Evolutionary conservation across 1,140 invertebrate species (phyloP).

Genomic region (Zaprionus kolodkinae): DNA sequence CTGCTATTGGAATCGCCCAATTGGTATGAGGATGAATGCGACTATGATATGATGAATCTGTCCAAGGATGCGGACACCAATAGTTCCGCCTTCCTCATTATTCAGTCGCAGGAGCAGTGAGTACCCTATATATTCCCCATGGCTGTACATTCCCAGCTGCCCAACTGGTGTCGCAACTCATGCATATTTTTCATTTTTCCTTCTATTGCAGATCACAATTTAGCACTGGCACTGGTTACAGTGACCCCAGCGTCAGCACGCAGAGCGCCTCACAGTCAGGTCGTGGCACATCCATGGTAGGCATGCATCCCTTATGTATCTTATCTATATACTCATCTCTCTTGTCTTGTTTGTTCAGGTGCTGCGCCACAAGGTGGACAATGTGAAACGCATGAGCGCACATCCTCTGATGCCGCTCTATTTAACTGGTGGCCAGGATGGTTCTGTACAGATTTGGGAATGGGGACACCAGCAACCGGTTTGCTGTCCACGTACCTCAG

Average conservation of each 20-base stretch:
- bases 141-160: background rate
- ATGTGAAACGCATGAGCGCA: slow-evolving; percentile 96
- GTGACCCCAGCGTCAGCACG: slow-evolving; percentile 67
- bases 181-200: background rate
- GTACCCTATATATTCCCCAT: slow-evolving; percentile 23
- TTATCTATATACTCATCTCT: background rate
- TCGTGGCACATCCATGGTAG: slow-evolving; percentile 94
- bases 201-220: slow-evolving; percentile 54
- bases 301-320: slow-evolving; percentile 56
- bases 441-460: slow-evolving; percentile 98
- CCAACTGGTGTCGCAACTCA: background rate
- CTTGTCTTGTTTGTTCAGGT: slow-evolving; percentile 85
- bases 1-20: slow-evolving; percentile 93
- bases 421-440: slow-evolving; percentile 98
- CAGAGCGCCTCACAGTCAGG: slow-evolving; percentile 92
- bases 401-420: slow-evolving; percentile 98
- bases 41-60: slow-evolving; percentile 96
- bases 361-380: slow-evolving; percentile 94
- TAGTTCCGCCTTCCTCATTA: slow-evolving; percentile 95
- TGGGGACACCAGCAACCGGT: slow-evolving; percentile 97
- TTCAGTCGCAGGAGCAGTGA: slow-evolving; percentile 90
- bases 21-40: slow-evolving; percentile 97
- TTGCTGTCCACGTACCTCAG: slow-evolving; percentile 92
- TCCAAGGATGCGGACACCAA: slow-evolving; percentile 91
- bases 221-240: slow-evolving; percentile 44